Evolutionary conservation across 2,888 invertebrate species (phyloP).

Genomic region (Leucophora obtusa): DNA sequence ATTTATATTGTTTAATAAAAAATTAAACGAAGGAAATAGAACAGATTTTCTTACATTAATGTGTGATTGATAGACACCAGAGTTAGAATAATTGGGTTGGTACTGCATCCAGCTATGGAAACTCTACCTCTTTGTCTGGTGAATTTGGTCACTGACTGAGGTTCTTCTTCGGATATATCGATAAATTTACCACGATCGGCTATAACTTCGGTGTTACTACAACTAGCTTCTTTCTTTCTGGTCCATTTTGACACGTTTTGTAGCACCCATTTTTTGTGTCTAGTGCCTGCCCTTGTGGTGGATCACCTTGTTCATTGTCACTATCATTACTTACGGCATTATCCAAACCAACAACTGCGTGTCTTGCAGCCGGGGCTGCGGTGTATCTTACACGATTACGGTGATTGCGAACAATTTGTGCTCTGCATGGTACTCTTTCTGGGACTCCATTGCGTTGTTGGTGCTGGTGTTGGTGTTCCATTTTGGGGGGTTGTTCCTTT

Average conservation of each 20-base stretch:
- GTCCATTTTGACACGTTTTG: slow-evolving; percentile 95
- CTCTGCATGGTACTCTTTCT: slow-evolving; percentile 83
- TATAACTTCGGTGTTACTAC: slow-evolving; percentile 95
- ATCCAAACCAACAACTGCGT: slow-evolving; percentile 79
- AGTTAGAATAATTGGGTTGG: slow-evolving; percentile 91
- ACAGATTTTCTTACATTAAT: neutral
- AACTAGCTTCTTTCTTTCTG: slow-evolving; percentile 91
- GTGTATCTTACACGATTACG: slow-evolving; percentile 79
- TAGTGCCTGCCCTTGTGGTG: slow-evolving; percentile 71
- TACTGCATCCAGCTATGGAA: slow-evolving; percentile 94
- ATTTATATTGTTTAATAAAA: slow-evolving; percentile 35
- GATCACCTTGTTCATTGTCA: slow-evolving; percentile 77
- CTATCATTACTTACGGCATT: slow-evolving; percentile 78
- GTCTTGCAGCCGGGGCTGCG: slow-evolving; percentile 77
- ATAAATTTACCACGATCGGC: slow-evolving; percentile 99
- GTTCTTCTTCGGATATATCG: slow-evolving; percentile 94
- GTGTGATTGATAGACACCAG: slow-evolving; percentile 76
- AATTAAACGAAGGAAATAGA: slow-evolving; percentile 6
- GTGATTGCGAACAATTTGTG: slow-evolving; percentile 86
- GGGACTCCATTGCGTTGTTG: slow-evolving; percentile 71
- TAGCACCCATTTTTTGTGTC: slow-evolving; percentile 94
- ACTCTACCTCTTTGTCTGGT: slow-evolving; percentile 96
- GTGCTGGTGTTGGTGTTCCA: slow-evolving; percentile 62
- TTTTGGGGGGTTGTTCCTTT: too few species aligned
- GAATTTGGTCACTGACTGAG: slow-evolving; percentile 95